A percentile compares a stretch with the other conserved stretches of the same genome.
These are phyloP conservation scores for Lepidocolaptes lacrymiger DNA, from an alignment of 2,797 vertebrate genomes.

Conservation along the genomic window DNA sequence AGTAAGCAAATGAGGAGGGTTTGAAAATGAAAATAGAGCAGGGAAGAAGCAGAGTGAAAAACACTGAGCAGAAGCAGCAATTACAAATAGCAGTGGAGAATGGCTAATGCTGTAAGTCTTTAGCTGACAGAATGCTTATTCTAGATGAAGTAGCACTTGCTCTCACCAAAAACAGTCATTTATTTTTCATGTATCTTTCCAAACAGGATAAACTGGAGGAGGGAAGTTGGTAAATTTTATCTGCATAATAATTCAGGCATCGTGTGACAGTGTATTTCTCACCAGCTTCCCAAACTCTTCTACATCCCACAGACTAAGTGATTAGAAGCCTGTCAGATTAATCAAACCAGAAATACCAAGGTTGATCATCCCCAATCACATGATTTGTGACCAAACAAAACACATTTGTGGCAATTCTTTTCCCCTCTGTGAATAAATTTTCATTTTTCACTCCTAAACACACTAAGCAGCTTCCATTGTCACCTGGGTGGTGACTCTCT, in stretches of 20 bases:
- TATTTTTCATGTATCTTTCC: slow-evolving; percentile 13
- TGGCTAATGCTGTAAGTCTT: background rate
- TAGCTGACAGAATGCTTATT: background rate
- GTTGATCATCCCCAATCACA: background rate
- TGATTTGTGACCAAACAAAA: background rate
- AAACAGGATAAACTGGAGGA: slow-evolving; percentile 13
- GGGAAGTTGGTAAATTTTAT: slow-evolving; percentile 18
- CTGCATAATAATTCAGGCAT: background rate
- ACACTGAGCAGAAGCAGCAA: background rate
- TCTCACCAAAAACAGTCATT: slow-evolving; percentile 1
- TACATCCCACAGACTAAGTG: background rate
- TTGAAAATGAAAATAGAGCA: background rate
- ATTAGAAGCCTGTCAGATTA: background rate
- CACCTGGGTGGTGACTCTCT: background rate
- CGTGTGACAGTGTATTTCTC: background rate
- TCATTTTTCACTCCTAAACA: background rate
- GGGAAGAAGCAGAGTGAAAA: background rate
- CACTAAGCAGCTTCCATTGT: background rate
- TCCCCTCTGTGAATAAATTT: background rate
- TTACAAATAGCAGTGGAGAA: background rate
- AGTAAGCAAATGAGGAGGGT: background rate
- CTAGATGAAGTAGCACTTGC: background rate
- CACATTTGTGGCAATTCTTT: background rate
- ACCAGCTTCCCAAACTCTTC: background rate
- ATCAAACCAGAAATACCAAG: background rate